These are phyloP conservation scores for Actenoides hombroni DNA, from an alignment of 2,113 vertebrate species.

Conservation along the genomic window DNA sequence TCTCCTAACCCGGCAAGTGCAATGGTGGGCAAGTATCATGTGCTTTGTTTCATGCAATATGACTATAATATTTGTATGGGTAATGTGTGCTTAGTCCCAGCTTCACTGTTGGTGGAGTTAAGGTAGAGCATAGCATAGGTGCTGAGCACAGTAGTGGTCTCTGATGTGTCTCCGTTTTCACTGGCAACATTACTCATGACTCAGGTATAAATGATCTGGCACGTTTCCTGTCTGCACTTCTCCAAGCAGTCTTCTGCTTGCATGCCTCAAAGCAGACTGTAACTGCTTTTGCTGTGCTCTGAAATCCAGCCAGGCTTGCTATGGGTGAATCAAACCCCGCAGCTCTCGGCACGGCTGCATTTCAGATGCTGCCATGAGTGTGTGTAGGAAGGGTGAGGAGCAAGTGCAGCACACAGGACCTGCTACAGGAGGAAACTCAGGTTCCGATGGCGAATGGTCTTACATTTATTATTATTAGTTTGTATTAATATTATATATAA, in stretches of 20 bases:
- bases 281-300: not conserved
- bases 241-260: not conserved
- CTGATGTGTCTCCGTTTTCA: not conserved
- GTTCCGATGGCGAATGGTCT: not conserved
- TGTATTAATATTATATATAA: not conserved
- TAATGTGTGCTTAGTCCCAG: not conserved
- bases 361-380: not conserved
- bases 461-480: not conserved
- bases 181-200: slow-evolving; percentile 8
- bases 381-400: not conserved
- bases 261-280: not conserved
- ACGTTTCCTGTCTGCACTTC: slow-evolving; percentile 25
- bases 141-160: not conserved
- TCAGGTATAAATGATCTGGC: slow-evolving; percentile 40
- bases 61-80: accelerated
- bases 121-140: not conserved
- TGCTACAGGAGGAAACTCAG: accelerated
- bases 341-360: not conserved
- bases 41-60: not conserved
- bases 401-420: accelerated
- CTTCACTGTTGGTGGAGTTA: not conserved
- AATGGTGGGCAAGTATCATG: accelerated
- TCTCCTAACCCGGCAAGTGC: not conserved
- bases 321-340: not conserved
- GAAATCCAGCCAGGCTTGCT: not conserved